A percentile compares a stretch with the other conserved stretches of the same genome.
These are phyloP conservation scores for Thamnaconus septentrionalis DNA, from an alignment of 2,113 vertebrate species.

Conservation along the genomic window DNA sequence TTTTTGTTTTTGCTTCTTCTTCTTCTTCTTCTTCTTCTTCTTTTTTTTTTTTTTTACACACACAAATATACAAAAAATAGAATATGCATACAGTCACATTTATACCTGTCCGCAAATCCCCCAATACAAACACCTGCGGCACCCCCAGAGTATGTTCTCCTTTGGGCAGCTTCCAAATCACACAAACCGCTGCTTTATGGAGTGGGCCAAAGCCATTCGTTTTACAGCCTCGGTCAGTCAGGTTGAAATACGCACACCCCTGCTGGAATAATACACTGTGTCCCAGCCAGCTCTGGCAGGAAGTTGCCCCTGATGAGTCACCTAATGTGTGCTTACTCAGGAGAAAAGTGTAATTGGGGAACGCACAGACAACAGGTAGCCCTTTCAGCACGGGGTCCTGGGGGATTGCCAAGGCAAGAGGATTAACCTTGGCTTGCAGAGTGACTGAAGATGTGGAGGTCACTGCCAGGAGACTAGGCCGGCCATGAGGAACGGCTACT, in stretches of 20 bases:
- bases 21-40: too few species aligned
- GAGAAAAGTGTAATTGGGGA: constrained; percentile 59
- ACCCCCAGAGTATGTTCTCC: constrained; percentile 31
- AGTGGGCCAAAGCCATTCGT: constrained; percentile 61
- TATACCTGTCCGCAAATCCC: constrained; percentile 11
- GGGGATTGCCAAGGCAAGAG: constrained; percentile 4
- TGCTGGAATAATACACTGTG: constrained; percentile 61
- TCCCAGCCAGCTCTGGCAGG: constrained; percentile 51
- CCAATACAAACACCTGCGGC: constrained; percentile 18
- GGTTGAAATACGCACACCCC: constrained; percentile 62
- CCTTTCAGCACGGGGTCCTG: constrained; percentile 42
- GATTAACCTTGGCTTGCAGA: constrained; percentile 26
- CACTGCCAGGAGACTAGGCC: background rate
- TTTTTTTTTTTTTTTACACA: background rate
- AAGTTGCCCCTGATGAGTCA: constrained; percentile 62
- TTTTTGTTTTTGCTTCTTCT: too few species aligned
- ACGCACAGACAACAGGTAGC: constrained; percentile 59
- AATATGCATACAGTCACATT: too few species aligned
- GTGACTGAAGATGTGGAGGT: constrained; percentile 19
- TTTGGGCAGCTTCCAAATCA: constrained; percentile 62
- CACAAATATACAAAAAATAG: constrained; percentile 14
- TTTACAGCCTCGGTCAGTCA: constrained; percentile 49
- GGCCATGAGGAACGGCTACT: background rate
- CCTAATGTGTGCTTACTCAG: constrained; percentile 63
- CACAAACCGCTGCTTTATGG: constrained; percentile 62